A percentile compares a stretch with the other conserved stretches of the same genome.
Evolutionary conservation across 1,140 invertebrate genomes (phyloP).

Genomic region (Gyrodactylus salaris): DNA sequence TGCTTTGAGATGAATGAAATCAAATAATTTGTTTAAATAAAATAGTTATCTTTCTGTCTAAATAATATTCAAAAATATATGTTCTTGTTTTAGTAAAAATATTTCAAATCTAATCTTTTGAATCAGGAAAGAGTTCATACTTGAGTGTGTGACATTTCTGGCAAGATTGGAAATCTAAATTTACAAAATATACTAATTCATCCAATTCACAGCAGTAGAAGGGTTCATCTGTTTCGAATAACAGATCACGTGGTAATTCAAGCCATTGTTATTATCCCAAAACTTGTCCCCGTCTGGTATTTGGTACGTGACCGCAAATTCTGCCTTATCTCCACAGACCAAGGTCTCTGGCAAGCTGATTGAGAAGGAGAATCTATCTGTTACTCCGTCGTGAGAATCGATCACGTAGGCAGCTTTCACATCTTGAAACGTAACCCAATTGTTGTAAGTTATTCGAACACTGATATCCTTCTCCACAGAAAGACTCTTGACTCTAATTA

Average conservation of each 20-base stretch:
- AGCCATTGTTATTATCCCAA: constrained; percentile 55
- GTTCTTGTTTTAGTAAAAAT: too few relatives aligned
- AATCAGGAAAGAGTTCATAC: too few relatives aligned
- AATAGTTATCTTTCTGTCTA: too few relatives aligned
- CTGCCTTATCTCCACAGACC: constrained; percentile 33
- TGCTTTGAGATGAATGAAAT: too few relatives aligned
- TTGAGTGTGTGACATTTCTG: too few relatives aligned
- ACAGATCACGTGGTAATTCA: constrained; percentile 31
- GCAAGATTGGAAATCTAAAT: too few relatives aligned
- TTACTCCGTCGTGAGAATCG: constrained; percentile 59
- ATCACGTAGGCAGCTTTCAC: constrained; percentile 38
- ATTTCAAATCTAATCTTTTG: too few relatives aligned
- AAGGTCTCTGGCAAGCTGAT: constrained; percentile 28
- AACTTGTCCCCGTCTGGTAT: constrained; percentile 37
- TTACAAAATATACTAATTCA: background rate
- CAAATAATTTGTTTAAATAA: too few relatives aligned
- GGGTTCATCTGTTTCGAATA: constrained; percentile 8
- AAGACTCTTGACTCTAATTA: constrained; percentile 50
- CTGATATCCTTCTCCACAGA: constrained; percentile 60
- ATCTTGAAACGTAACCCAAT: constrained; percentile 47
- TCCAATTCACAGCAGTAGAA: background rate
- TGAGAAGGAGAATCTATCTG: constrained; percentile 42
- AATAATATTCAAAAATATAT: too few relatives aligned
- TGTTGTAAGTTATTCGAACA: constrained; percentile 46
- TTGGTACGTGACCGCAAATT: constrained; percentile 45